These are phyloP conservation scores for Knipowitschia caucasica DNA, from an alignment of 2,797 vertebrate species.

Conservation along the genomic window DNA sequence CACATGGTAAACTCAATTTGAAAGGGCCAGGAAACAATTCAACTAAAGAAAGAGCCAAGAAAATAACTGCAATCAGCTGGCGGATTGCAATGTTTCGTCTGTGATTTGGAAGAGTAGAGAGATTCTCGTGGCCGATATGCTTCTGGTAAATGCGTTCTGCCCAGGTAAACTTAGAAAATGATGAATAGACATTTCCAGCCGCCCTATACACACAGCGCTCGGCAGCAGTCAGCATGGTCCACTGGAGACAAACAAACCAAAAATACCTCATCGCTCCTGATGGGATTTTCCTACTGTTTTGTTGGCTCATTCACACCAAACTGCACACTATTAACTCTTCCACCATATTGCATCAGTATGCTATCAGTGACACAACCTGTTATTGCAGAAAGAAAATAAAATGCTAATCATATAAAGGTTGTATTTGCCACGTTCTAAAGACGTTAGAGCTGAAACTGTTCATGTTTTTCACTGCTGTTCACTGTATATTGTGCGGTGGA, in stretches of 20 bases:
- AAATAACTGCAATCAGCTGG: conserved; percentile 65
- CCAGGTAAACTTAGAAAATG: conserved; percentile 54
- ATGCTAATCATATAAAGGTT: not conserved
- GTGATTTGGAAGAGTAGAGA: conserved; percentile 65
- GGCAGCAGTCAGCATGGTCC: conserved; percentile 40
- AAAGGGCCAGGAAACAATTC: conserved; percentile 65
- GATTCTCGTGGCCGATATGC: conserved; percentile 57
- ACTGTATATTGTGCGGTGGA: no score
- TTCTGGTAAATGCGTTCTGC: conserved; percentile 61
- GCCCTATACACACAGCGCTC: conserved; percentile 45
- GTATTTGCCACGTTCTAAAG: not conserved
- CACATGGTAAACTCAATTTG: conserved; percentile 60
- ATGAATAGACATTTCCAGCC: conserved; percentile 54
- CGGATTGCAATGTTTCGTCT: conserved; percentile 68
- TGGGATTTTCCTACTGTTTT: not conserved
- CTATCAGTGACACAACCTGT: not conserved
- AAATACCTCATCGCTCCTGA: conserved; percentile 16
- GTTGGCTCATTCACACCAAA: conserved; percentile 3
- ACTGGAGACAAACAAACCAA: conserved; percentile 52
- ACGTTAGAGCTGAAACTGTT: no score
- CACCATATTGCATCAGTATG: conserved; percentile 1
- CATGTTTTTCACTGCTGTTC: no score
- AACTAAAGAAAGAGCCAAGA: conserved; percentile 55
- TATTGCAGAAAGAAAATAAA: not conserved
- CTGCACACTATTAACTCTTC: not conserved